Evolutionary conservation across 2,113 vertebrate species (phyloP), one percentile per base, ranked within the genome.

Genomic region (Athene noctua): DNA sequence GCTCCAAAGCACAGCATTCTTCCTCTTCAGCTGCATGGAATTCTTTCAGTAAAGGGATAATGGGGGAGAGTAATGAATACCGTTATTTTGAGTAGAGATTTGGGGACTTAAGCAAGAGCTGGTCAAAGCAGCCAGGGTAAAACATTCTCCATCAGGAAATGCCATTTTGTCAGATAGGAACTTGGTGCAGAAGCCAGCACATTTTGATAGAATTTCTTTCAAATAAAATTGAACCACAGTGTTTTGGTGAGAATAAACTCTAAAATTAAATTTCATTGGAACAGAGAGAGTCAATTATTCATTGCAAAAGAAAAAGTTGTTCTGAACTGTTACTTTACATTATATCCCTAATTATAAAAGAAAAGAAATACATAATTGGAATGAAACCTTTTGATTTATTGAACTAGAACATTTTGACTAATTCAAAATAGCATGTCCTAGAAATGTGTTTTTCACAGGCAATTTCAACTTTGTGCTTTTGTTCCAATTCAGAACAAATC

Each of bases 351-450:
- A 97, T 97, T 92, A 96, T 58, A 51, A 90, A 65, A 95, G n/a
- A 83, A 91, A 80, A 77, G 78, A 91, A 92, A 97, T 38, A 49
- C 86, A 92, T 80, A 97, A 82, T 89, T 92, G 80, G 66, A 97
- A 91, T 9, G 61, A 92, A 96, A 92, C 74, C 93, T 94, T 97
- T 88, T 92, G 94, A 95, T 96, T 97, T 90, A 91, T 73, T 91
- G 94, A 95, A 92, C 87, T 80, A 80, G 89, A 96, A 97, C 91
- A 73, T 92, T 97, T 94, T 87, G 86, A 95, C 86, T 96, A 92
- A 96, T 94, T 95, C 84, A 89, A 66, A 94, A 92, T 80, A 94
- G 67, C 74, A 55, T 6, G 84, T 82, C 67, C 90, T 67, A 95
- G 86, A 96, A 96, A 94, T 11, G 73, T 90, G 74, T 42, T 94